These are phyloP conservation scores for Gobio gobio DNA, from an alignment of 2,113 vertebrate species.

Conservation along the genomic window DNA sequence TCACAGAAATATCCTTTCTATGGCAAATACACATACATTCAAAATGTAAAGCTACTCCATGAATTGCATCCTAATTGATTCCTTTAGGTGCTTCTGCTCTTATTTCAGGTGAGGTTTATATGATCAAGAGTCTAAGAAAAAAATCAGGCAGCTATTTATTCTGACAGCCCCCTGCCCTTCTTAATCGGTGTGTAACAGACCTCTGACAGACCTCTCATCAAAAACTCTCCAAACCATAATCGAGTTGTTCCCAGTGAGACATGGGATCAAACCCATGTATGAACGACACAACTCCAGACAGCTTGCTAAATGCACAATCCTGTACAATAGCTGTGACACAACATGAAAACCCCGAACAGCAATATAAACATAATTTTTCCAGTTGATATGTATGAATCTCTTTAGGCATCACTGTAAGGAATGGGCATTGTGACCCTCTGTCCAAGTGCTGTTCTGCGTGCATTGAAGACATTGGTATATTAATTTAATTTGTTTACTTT, in stretches of 20 bases:
- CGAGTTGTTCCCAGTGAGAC: neutral
- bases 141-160: neutral
- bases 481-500: slow-evolving; percentile 30
- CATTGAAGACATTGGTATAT: neutral
- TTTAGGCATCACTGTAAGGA: neutral
- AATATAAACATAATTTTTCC: neutral
- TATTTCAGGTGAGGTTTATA: neutral
- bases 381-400: slow-evolving; percentile 7
- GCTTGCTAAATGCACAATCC: neutral
- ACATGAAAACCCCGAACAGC: neutral
- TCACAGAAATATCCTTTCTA: neutral
- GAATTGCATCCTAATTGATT: neutral
- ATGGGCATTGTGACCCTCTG: neutral
- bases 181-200: neutral
- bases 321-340: neutral
- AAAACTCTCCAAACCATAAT: neutral
- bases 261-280: neutral
- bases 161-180: neutral
- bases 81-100: neutral
- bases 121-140: neutral
- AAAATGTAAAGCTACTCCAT: neutral
- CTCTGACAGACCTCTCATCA: neutral
- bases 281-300: neutral
- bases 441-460: neutral
- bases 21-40: neutral